Base-by-base conservation (phyloP, 2,113 vertebrate genomes). In the Halcyon malimbica region DNA sequence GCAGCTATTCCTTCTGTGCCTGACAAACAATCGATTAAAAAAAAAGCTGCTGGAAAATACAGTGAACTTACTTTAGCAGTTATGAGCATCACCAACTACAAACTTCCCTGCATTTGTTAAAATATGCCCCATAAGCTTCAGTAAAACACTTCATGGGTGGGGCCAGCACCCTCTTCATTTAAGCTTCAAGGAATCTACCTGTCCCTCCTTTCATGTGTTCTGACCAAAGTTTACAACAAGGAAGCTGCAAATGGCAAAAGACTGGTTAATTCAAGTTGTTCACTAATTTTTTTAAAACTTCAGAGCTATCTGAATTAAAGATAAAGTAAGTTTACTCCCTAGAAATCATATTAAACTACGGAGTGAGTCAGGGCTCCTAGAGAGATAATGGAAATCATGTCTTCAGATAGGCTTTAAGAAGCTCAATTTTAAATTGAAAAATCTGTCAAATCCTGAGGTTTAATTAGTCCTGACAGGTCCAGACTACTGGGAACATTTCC, bases 381-480 rank as follows among this genome's bases (percentile, higher is more conserved):
- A 89, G 33, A 91, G 91, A 93, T 70, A 90, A 80, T 15, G 28
- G 57, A 90, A 96, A 51, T 88, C 5, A 42, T 3, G 18, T 65
- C 78, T 93, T 95, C 56, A 80, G 54, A 90, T 46, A 59, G 24
- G 73, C 35, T 75, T 83, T 70, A 71, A 33, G 80, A 91, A 85
- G 50, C 54, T 79, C 64, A 93, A 85, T 87, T 85, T 91, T 76
- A 80, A 94, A 83, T 59, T 54, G 63, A 74, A 74, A 94, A 84
- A 64, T 50, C 31, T 83, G 75, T 37, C 37, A 93, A 59, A 81
- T 81, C 50, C 54, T 67, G 44, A 88, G 33, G 64, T 88, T 96
- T 96, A 94, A 96, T 96, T 95, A 96, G 63, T 53, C 33, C 46
- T 93, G 90, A 84, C 63, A 93, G 85, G 82, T 90, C 75, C 88